Conservation (phyloP, 1,140 invertebrate genomes). For the Temnothorax curvispinosus region DNA sequence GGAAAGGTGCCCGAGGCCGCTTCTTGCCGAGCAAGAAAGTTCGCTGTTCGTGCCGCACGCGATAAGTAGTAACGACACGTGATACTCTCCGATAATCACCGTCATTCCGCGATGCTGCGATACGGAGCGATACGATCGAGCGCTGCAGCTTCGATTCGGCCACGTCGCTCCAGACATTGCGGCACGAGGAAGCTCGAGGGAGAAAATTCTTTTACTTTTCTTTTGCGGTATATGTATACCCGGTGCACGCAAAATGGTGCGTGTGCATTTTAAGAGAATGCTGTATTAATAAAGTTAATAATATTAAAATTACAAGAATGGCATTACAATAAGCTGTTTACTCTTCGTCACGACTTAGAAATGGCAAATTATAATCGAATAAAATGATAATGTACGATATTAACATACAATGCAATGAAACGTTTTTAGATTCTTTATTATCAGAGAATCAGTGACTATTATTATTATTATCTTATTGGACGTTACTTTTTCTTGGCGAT, state of each 20-base stretch:
- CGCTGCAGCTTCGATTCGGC: constrained; percentile 4
- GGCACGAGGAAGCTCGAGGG: not conserved
- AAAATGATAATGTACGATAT: not conserved
- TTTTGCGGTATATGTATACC: not conserved
- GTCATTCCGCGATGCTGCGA: constrained; percentile 40
- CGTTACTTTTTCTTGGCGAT: not conserved
- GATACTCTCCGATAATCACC: constrained; percentile 41
- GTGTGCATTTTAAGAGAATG: not conserved
- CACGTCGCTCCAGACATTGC: not conserved
- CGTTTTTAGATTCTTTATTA: not conserved
- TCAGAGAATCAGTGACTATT: not conserved
- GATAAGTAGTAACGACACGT: constrained; percentile 74
- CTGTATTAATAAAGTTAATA: not conserved
- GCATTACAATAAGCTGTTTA: not conserved
- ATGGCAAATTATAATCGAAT: not conserved
- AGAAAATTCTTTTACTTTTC: not conserved
- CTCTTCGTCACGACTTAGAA: not conserved
- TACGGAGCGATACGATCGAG: constrained; percentile 10
- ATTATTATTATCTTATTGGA: not conserved
- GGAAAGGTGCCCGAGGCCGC: constrained; percentile 3
- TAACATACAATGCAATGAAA: constrained; percentile 18
- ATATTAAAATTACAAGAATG: not conserved
- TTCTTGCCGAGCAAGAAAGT: constrained; percentile 42
- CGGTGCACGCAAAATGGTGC: not conserved
- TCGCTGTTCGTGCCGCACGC: constrained; percentile 73